A percentile compares a stretch with the other conserved stretches of the same genome.
Conservation (phyloP, 92 coral and sea anemone genomes). For the Phenganax marumi region DNA sequence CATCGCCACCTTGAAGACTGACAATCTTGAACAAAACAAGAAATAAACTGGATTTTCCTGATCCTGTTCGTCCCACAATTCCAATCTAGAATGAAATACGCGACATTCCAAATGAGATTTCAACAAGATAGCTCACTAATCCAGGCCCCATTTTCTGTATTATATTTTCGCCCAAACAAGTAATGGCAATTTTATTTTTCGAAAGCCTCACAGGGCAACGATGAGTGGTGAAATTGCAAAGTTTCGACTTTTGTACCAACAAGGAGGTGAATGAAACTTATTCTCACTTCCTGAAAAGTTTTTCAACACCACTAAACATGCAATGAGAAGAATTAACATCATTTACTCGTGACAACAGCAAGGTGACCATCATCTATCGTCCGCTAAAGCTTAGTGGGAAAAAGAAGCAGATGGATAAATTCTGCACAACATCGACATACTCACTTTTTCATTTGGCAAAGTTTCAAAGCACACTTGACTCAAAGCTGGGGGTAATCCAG, state of each 20-base stretch:
- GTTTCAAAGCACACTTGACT: constrained; percentile 70
- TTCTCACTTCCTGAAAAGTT: no score
- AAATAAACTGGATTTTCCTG: constrained; percentile 94
- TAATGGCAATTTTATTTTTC: no score
- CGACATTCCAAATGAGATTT: neutral
- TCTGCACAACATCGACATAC: neutral
- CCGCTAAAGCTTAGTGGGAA: neutral
- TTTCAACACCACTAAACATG: no score
- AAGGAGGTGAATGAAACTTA: no score
- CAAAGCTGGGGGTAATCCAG: constrained; percentile 86
- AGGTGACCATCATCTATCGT: neutral
- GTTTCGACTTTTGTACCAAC: no score
- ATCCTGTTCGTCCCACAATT: constrained; percentile 98
- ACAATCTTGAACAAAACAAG: constrained; percentile 87
- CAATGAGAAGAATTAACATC: no score
- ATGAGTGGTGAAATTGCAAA: no score
- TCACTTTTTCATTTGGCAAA: constrained; percentile 83
- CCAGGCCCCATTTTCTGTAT: no score
- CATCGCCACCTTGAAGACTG: constrained; percentile 61
- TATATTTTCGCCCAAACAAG: no score
- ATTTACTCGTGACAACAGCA: no score
- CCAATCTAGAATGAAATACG: constrained; percentile 65
- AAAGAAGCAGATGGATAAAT: neutral
- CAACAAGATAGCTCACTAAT: neutral
- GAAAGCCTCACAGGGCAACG: no score